phyloP scores from a whole-genome alignment of 92 coral and sea anemone genomes.

The Palythoa grandiflora region DNA sequence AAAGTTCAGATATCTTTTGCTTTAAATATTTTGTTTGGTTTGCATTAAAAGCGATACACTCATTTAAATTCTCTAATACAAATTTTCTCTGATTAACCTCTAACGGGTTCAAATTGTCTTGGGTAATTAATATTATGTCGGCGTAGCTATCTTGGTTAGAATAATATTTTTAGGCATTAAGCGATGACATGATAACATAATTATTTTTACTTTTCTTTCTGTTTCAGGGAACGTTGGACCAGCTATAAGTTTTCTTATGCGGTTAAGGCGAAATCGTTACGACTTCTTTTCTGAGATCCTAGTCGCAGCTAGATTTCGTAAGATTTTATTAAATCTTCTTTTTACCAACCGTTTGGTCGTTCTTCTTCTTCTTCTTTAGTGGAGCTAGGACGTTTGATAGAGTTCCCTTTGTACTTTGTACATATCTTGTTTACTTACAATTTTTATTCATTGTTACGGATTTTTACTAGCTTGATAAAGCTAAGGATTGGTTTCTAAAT shows the following conservation, averaged over 20 bases:
- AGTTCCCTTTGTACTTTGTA: not conserved
- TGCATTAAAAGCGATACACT: too few relatives aligned
- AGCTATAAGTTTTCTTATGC: not conserved
- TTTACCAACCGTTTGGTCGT: not conserved
- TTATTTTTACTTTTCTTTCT: not conserved
- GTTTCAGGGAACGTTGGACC: not conserved
- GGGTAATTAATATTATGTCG: not conserved
- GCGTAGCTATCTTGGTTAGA: not conserved
- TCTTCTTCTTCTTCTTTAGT: not conserved
- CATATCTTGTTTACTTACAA: not conserved
- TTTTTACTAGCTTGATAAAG: conserved; percentile 51
- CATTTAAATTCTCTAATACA: too few relatives aligned
- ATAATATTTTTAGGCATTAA: not conserved
- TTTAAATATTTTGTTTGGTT: not conserved
- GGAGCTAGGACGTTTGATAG: not conserved
- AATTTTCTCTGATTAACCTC: not conserved
- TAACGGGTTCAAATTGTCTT: not conserved
- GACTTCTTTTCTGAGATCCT: not conserved
- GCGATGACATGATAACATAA: not conserved
- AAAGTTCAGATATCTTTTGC: not conserved
- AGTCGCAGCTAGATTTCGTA: not conserved
- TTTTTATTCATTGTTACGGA: not conserved
- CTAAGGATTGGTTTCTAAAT: conserved; percentile 83
- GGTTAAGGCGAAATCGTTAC: not conserved
- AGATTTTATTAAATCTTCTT: not conserved